A percentile compares a stretch with the other conserved stretches of the same genome.
Conservation (phyloP, 2,797 vertebrate genomes). For the Pseudopleuronectes americanus region DNA sequence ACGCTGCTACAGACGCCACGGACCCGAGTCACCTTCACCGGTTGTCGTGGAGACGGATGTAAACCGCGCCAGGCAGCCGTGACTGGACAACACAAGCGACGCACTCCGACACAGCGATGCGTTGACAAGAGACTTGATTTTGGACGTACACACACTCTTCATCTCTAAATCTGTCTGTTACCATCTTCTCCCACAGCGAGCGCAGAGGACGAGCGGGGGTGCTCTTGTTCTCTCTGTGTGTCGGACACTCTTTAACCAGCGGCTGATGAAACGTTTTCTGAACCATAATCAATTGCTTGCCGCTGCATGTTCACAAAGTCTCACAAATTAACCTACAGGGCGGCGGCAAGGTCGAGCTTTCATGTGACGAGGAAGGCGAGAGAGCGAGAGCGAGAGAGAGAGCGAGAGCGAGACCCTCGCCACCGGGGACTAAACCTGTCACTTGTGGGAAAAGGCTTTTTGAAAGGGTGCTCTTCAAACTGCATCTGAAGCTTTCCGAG, state of each 20-base stretch:
- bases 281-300: slow-evolving; percentile 64
- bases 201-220: slow-evolving; percentile 20
- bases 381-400: too few relatives aligned
- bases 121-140: too few relatives aligned
- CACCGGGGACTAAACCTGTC: slow-evolving; percentile 39
- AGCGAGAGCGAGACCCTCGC: slow-evolving; percentile 9
- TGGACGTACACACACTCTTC: too few relatives aligned
- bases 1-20: neutral
- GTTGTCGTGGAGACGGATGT: slow-evolving; percentile 30
- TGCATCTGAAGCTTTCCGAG: slow-evolving; percentile 44
- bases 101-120: too few relatives aligned
- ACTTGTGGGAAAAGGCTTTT: slow-evolving; percentile 17
- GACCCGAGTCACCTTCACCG: slow-evolving; percentile 17
- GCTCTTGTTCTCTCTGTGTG: slow-evolving; percentile 32
- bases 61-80: neutral
- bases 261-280: slow-evolving; percentile 68
- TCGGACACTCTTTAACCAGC: slow-evolving; percentile 41
- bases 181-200: slow-evolving; percentile 26
- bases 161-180: slow-evolving; percentile 12
- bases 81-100: neutral
- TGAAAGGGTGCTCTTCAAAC: slow-evolving; percentile 51
- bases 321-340: slow-evolving; percentile 61
- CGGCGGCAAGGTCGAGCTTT: slow-evolving; percentile 62
- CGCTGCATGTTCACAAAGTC: slow-evolving; percentile 45
- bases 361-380: slow-evolving; percentile 28